phyloP scores from a whole-genome alignment of 2,888 invertebrate species.

The Tetranychus truncatus region DNA sequence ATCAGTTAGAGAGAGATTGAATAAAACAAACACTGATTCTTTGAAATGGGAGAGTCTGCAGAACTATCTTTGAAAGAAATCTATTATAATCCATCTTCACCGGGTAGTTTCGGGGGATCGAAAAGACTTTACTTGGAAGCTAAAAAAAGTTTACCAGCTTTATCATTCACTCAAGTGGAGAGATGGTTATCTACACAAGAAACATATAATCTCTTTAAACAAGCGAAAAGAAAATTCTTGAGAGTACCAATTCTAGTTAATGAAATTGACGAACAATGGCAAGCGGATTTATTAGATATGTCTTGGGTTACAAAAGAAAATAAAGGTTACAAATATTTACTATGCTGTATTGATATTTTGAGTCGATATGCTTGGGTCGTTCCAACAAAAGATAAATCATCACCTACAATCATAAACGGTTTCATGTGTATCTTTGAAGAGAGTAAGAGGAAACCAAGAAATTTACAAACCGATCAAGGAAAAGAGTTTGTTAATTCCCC shows the following conservation, averaged over 20 bases:
- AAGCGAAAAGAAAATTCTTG: not conserved
- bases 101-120: not conserved
- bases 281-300: constrained; percentile 25
- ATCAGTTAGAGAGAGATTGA: no score
- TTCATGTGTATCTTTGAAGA: not conserved
- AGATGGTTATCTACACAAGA: not conserved
- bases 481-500: constrained; percentile 22
- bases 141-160: not conserved
- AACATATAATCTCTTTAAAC: not conserved
- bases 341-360: constrained; percentile 27
- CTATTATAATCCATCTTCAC: not conserved
- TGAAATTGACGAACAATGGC: constrained; percentile 26
- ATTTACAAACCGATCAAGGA: constrained; percentile 23
- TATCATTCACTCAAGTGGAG: not conserved
- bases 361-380: constrained; percentile 25
- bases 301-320: constrained; percentile 19
- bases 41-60: no score
- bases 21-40: no score
- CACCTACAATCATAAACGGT: constrained; percentile 9
- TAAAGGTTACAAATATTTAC: constrained; percentile 24
- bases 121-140: not conserved
- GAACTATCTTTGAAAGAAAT: not conserved
- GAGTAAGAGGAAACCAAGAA: not conserved
- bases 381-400: constrained; percentile 25
- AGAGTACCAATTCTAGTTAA: constrained; percentile 17